Base-by-base conservation (phyloP, 2,797 vertebrate species). In the Gymnoscopelus microlampas region DNA sequence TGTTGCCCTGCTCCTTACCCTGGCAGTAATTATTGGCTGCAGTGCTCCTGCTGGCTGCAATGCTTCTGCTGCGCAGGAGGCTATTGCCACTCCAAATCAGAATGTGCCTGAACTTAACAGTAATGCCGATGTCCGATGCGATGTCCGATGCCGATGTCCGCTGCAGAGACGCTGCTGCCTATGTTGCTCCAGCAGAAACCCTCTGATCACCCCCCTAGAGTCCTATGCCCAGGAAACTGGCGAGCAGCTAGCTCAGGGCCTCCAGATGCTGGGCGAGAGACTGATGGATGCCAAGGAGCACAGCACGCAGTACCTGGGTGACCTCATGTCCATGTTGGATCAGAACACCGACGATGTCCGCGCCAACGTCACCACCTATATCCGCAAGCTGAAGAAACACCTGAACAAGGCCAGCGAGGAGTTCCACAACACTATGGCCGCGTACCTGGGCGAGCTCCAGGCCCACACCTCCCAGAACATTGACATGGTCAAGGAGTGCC, bases 371-470 rank as follows among this genome's bases (percentile, higher is more conserved):
- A 24, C 0, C 70, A 35, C 81, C 53, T 95, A 95, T 85, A 74
- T 88, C 66, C 89, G 84, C 87, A 97, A 96, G 87, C 91, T 96
- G 83, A 95, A 77, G 88, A 96, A 96, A 11, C 93, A 95, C 8
- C 81, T 97, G 72, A 65, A 71, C 81, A 95, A 95, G 70, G 96
- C 96, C 67, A 80, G 89, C 0, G 92, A 95, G 10, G 93, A 94
- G 80, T 94, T 97, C 75, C 90, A 85, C 80, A 90, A 80, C 73
- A 93, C 93, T 3, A 69, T 95, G 55, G 0, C 88, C 0, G 87
- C 90, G 47, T 96, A 96, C 83, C 1, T 90, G 11, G 70, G 72
- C 0, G 95, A 95, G 72, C 14, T 94, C 58, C 90, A 79, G 24
- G 93, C 94, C 66, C 94, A 93, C 1, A 61, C 91, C 0, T 58